Percentiles rank a stretch among this genome's conserved stretches.
These are phyloP conservation scores for Mormyrus hasselquistii DNA, from an alignment of 2,797 vertebrate genomes.

Conservation along the genomic window DNA sequence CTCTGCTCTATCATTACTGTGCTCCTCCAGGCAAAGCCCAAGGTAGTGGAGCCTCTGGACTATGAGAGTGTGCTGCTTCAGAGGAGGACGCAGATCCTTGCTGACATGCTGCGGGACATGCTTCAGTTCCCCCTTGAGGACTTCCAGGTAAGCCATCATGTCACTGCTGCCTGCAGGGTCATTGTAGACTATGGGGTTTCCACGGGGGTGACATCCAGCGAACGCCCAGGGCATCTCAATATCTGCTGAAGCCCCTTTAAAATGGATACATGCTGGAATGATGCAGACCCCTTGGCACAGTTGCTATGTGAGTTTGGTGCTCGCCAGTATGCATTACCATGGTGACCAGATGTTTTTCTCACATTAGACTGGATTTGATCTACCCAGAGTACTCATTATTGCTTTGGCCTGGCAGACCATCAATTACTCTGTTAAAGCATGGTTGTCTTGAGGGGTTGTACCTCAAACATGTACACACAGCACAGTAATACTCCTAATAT, in stretches of 20 bases:
- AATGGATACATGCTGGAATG: not conserved
- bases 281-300: not conserved
- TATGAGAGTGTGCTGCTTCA: slow-evolving; percentile 91
- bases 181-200: not conserved
- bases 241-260: not conserved
- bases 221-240: not conserved
- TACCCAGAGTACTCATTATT: not conserved
- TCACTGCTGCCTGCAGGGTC: not conserved
- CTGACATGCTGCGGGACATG: slow-evolving; percentile 88
- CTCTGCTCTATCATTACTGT: not conserved
- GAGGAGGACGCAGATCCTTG: slow-evolving; percentile 92
- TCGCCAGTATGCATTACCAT: not conserved
- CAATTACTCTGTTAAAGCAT: not conserved
- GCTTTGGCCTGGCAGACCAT: not conserved
- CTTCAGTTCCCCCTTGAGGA: slow-evolving; percentile 91
- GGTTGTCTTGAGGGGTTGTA: not conserved
- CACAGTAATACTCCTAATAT: not conserved
- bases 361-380: not conserved
- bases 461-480: not conserved
- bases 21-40: slow-evolving; percentile 77
- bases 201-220: not conserved
- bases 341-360: not conserved
- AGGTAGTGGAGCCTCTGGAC: slow-evolving; percentile 90
- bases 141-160: slow-evolving; percentile 75
- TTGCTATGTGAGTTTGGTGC: not conserved